phyloP scores from a whole-genome alignment of 2,888 invertebrate species.

The Hartigia nigra region DNA sequence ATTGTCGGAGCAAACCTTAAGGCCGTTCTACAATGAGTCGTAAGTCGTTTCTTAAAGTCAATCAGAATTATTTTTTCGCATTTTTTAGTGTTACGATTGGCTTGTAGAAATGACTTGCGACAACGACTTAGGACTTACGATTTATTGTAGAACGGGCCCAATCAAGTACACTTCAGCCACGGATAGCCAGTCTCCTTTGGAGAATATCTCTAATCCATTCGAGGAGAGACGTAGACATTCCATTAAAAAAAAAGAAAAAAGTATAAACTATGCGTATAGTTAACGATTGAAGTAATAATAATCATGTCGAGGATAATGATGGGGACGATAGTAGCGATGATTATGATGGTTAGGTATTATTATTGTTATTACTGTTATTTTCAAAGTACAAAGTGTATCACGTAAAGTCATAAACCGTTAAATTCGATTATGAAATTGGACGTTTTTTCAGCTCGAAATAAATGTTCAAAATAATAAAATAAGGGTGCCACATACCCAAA shows the following conservation, averaged over 20 bases:
- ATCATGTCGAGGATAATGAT: slow-evolving; percentile 1
- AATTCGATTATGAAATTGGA: neutral
- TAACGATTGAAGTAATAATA: slow-evolving; percentile 28
- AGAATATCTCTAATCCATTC: neutral
- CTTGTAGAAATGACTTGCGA: no score
- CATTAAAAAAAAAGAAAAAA: slow-evolving; percentile 15
- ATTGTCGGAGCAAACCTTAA: neutral
- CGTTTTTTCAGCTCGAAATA: neutral
- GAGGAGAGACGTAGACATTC: slow-evolving; percentile 39
- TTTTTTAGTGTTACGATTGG: no score
- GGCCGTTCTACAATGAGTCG: no score
- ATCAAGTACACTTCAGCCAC: neutral
- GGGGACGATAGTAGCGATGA: neutral
- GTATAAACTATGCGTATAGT: slow-evolving; percentile 20
- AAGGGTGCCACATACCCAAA: neutral
- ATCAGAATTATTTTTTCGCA: no score
- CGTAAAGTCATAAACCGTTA: neutral
- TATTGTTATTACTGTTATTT: slow-evolving; percentile 31
- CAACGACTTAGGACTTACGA: no score
- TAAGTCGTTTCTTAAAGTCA: no score
- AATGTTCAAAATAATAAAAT: neutral
- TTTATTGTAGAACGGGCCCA: no score
- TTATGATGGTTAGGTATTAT: neutral
- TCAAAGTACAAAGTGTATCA: neutral
- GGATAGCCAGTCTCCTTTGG: slow-evolving; percentile 22